Evolutionary conservation across 2,797 vertebrate species (phyloP).

Genomic region (Danio choprae): DNA sequence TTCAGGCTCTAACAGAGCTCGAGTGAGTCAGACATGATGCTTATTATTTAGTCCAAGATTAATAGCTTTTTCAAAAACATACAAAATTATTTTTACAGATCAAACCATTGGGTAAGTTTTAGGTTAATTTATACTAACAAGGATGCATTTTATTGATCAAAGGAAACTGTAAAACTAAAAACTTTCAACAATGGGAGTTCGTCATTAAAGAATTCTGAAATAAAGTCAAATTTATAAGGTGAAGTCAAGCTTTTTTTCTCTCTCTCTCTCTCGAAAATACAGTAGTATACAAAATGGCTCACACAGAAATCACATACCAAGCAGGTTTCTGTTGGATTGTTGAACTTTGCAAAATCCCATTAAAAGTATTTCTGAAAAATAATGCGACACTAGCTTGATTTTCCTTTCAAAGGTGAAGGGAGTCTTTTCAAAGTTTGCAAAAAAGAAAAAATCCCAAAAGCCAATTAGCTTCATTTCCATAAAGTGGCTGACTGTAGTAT

Average conservation of each 20-base stretch:
- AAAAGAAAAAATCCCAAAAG: background rate
- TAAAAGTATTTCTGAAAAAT: background rate
- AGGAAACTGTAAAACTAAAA: background rate
- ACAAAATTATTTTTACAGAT: background rate
- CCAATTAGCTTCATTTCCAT: too few species aligned
- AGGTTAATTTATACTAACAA: background rate
- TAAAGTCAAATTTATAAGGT: too few species aligned
- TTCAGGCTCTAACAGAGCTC: slow-evolving; percentile 87
- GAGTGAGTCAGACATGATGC: slow-evolving; percentile 84
- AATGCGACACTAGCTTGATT: background rate
- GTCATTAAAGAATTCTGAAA: too few species aligned
- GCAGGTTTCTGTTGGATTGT: too few species aligned
- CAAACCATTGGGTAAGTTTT: background rate
- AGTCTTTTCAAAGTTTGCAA: background rate
- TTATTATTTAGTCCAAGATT: background rate
- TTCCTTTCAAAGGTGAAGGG: background rate
- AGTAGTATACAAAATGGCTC: too few species aligned
- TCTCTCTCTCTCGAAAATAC: too few species aligned
- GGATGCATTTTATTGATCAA: background rate
- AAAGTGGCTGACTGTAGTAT: too few species aligned
- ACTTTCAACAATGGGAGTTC: too few species aligned
- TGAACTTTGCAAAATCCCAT: too few species aligned
- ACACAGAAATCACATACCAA: too few species aligned
- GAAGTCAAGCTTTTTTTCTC: too few species aligned
- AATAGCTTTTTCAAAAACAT: background rate